A percentile compares a stretch with the other conserved stretches of the same genome.
These are phyloP conservation scores for Trichonephila clavipes DNA, from an alignment of 1,140 invertebrate genomes.

Conservation along the genomic window DNA sequence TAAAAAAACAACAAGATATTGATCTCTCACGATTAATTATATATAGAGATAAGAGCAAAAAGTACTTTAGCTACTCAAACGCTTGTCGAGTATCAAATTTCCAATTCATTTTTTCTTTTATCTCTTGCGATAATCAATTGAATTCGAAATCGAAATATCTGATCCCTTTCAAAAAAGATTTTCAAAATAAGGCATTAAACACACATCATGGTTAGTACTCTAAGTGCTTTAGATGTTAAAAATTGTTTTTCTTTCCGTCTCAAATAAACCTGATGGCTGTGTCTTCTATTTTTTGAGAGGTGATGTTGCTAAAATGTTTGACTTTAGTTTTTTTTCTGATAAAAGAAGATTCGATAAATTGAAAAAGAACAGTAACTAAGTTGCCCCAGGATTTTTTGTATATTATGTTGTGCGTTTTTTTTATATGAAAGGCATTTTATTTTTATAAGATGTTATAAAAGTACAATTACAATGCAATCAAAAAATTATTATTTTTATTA, in stretches of 20 bases:
- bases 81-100: not conserved
- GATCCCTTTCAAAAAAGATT: not conserved
- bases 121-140: not conserved
- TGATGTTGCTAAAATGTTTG: too few species aligned
- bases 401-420: too few species aligned
- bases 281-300: not conserved
- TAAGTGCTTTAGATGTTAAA: not conserved
- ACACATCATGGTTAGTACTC: not conserved
- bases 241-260: not conserved
- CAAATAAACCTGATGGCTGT: not conserved
- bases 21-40: not conserved
- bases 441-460: too few species aligned
- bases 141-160: not conserved
- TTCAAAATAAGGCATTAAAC: not conserved
- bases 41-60: constrained; percentile 13
- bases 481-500: too few species aligned
- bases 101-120: not conserved
- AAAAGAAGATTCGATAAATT: too few species aligned
- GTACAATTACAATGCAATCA: too few species aligned
- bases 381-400: too few species aligned
- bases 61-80: not conserved
- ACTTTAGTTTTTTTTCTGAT: too few species aligned
- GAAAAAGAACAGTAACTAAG: too few species aligned
- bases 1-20: not conserved
- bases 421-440: too few species aligned